A percentile compares a stretch with the other conserved stretches of the same genome.
Conservation (phyloP, 1,140 invertebrate species). For the Euwallacea similis region DNA sequence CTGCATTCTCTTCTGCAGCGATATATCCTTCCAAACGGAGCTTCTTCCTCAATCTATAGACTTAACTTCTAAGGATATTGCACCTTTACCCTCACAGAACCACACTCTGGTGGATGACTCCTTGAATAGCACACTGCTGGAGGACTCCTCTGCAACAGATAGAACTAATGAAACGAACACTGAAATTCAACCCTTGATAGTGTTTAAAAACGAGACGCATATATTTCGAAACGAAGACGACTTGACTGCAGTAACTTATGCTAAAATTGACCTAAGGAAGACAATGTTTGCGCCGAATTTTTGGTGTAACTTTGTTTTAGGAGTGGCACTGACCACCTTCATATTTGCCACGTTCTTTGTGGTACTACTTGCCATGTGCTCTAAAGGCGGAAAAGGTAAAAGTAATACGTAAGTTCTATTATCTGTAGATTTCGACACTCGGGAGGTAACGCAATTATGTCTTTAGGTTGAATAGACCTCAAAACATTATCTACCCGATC, state of each 20-base stretch:
- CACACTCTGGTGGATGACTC: background rate
- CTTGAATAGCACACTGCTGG: background rate
- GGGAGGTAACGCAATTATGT: background rate
- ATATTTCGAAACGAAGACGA: slow-evolving; percentile 17
- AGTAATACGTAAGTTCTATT: slow-evolving; percentile 27
- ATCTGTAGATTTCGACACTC: background rate
- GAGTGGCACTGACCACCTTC: slow-evolving; percentile 19
- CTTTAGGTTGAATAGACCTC: slow-evolving; percentile 34
- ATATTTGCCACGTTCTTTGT: slow-evolving; percentile 29
- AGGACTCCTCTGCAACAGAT: background rate
- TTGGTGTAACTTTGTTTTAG: slow-evolving; percentile 31
- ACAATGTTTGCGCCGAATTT: slow-evolving; percentile 16
- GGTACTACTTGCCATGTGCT: slow-evolving; percentile 30
- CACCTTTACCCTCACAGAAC: background rate
- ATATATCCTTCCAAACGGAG: slow-evolving; percentile 12
- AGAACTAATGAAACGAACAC: background rate
- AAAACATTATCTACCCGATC: slow-evolving; percentile 35
- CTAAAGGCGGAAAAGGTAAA: slow-evolving; percentile 28
- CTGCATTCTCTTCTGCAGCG: slow-evolving; percentile 26
- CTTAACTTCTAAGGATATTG: background rate
- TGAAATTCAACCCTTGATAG: slow-evolving; percentile 1
- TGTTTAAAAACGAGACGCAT: slow-evolving; percentile 21
- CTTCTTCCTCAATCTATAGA: background rate
- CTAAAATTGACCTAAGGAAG: slow-evolving; percentile 32
- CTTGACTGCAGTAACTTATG: slow-evolving; percentile 1